Percentiles rank a stretch among this genome's conserved stretches.
Evolutionary conservation across 2,113 vertebrate genomes (phyloP).

Genomic region (Phaethon lepturus): DNA sequence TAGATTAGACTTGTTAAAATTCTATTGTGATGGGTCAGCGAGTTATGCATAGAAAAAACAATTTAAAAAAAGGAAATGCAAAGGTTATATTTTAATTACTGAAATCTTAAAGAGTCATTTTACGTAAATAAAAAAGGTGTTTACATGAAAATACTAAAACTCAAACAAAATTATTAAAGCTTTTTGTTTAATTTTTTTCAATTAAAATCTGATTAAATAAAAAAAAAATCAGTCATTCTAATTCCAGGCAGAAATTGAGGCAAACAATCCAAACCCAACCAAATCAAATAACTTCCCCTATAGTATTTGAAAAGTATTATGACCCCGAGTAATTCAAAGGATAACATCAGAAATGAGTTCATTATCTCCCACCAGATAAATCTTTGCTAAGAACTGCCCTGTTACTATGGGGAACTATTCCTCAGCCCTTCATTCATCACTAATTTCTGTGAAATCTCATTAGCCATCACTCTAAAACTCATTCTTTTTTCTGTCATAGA

Average conservation of each 20-base stretch:
- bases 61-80: neutral
- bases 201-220: neutral
- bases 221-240: neutral
- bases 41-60: neutral
- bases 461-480: neutral
- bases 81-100: neutral
- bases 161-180: neutral
- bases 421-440: neutral
- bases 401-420: neutral
- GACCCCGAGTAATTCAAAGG: neutral
- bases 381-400: neutral
- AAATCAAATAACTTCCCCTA: neutral
- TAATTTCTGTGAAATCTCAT: slow-evolving; percentile 13
- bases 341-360: neutral
- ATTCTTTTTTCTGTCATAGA: neutral
- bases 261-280: neutral
- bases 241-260: neutral
- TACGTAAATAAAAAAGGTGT: neutral
- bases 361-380: neutral
- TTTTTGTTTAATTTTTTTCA: neutral
- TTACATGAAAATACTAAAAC: neutral
- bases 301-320: neutral
- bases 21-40: neutral
- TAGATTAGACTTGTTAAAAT: neutral
- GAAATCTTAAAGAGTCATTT: neutral